Evolutionary conservation across 92 coral and sea anemone genomes (phyloP), one percentile per base, ranked within the genome.

Genomic region (Phymanthus crucifer): DNA sequence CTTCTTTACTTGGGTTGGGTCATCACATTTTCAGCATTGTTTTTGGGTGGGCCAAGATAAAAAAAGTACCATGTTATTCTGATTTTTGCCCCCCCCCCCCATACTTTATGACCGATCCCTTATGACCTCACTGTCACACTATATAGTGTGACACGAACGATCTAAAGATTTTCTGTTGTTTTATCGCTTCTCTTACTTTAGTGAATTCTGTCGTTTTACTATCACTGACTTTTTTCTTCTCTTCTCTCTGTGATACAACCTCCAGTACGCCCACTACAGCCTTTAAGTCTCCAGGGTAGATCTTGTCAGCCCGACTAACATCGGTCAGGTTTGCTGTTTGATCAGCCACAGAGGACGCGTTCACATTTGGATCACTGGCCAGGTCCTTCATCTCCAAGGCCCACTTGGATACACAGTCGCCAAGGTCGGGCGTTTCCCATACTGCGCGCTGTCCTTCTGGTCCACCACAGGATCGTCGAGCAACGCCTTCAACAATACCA

Each of bases 261-360:
- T 85, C 94, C 16, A 92, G 80, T 17, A 88, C 88, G 50, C 90
- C 85, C 27, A 92, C 97, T 32, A 87, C 69, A 10, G 85, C 66
- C 16, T 81, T 85, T 32, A 92, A 86, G 71, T 92, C 97, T 45
- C 97, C 97, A 70, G 97, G 85, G 64, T 92, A 90, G 2, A 92
- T 73, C 17, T 71, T 80, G 48, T 80, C 74, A 10, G 77, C 91
- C 0, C 87, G 71, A 34, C 80, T 66, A 21, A 76, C 76, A 72
- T 83, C 83, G 50, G 97, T 92, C 70, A 92, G 78, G 19, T 83
- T 80, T 12, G 90, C 90, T 19, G 91, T 88, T 74, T 82, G 88
- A 64, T 57, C 82, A 50, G 97, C 97, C 23, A 90, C 77, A 24
- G 64, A 81, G 3, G 84, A 65, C 4, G 87, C 72, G 33, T 82